Evolutionary conservation across 2,113 vertebrate species (phyloP).

Genomic region (Furnarius figulus): DNA sequence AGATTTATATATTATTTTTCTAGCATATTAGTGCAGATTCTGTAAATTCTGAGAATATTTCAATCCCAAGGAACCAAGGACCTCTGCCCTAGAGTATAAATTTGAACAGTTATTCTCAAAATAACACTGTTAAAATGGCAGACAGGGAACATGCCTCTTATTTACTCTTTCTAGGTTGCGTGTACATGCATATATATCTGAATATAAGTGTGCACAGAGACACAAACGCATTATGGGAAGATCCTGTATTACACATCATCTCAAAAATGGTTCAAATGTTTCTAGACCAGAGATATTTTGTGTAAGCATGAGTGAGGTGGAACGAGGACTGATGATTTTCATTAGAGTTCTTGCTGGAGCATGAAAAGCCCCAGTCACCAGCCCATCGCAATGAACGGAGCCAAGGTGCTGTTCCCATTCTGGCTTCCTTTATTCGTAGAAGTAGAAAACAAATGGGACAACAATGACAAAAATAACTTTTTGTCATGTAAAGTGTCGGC

Average conservation of each 20-base stretch:
- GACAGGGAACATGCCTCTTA: neutral
- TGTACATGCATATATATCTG: neutral
- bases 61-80: constrained; percentile 31
- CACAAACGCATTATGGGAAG: neutral
- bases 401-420: neutral
- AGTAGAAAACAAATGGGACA: neutral
- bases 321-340: neutral
- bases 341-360: neutral
- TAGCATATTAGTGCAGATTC: constrained; percentile 72
- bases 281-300: neutral
- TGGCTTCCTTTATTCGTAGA: neutral
- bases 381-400: neutral
- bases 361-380: neutral
- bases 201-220: neutral
- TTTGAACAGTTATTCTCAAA: constrained; percentile 60
- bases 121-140: constrained; percentile 17
- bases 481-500: neutral
- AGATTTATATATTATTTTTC: constrained; percentile 76
- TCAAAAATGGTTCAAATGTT: neutral
- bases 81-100: constrained; percentile 68
- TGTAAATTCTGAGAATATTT: constrained; percentile 73
- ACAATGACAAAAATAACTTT: constrained; percentile 16
- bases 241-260: neutral
- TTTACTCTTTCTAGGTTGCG: neutral
- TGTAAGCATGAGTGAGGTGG: neutral